Percentiles rank a stretch among this genome's conserved stretches.
Conservation (phyloP, 1,140 invertebrate species). For the Wasmannia auropunctata region DNA sequence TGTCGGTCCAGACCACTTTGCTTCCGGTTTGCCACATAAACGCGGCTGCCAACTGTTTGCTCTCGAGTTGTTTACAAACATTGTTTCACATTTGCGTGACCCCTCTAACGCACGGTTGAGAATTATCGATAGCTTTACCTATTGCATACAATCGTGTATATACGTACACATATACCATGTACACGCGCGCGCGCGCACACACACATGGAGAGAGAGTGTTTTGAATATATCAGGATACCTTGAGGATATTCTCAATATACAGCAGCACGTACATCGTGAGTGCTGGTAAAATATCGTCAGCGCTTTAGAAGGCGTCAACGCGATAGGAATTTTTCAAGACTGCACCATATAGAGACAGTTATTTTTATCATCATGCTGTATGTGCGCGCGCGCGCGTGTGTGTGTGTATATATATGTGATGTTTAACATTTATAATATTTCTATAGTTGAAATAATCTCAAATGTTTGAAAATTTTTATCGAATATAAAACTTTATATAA, state of each 20-base stretch:
- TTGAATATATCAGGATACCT: slow-evolving; percentile 49
- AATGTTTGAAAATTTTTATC: neutral
- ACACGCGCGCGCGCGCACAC: neutral
- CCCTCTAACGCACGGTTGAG: slow-evolving; percentile 7
- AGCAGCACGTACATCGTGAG: slow-evolving; percentile 8
- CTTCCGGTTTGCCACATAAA: slow-evolving; percentile 65
- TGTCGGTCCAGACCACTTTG: slow-evolving; percentile 54
- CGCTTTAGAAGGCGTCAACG: neutral
- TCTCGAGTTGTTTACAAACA: slow-evolving; percentile 69
- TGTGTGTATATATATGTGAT: too few species aligned
- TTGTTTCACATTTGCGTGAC: slow-evolving; percentile 65
- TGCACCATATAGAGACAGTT: neutral
- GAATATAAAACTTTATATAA: neutral
- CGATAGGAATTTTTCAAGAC: slow-evolving; percentile 11
- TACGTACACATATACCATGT: neutral
- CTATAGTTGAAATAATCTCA: neutral
- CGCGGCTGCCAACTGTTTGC: slow-evolving; percentile 60
- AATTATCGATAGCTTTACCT: slow-evolving; percentile 61
- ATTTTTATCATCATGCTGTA: neutral
- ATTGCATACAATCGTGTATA: neutral
- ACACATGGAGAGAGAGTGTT: neutral
- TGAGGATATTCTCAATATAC: slow-evolving; percentile 43
- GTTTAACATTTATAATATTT: neutral
- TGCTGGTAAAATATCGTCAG: slow-evolving; percentile 17
- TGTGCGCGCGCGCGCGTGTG: too few species aligned